These are phyloP conservation scores for Lasioglossum calceatum DNA, from an alignment of 2,888 invertebrate genomes.

Conservation along the genomic window DNA sequence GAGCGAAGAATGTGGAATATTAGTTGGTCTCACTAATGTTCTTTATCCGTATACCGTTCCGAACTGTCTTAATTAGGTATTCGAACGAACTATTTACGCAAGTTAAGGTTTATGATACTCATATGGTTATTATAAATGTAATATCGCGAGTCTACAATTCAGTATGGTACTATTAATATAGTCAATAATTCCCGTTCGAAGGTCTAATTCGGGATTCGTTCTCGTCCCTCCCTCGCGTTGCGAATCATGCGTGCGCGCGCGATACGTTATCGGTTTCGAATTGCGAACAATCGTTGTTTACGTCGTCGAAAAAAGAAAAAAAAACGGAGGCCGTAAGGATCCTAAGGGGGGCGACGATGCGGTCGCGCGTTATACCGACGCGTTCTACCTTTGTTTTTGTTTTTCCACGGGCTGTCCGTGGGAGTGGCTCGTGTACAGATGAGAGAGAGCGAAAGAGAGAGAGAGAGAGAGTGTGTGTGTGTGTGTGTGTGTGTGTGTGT, in stretches of 20 bases:
- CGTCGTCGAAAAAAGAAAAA: background rate
- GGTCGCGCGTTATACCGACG: background rate
- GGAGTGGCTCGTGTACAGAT: background rate
- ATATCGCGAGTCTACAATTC: constrained; percentile 69
- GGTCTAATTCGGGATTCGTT: constrained; percentile 64
- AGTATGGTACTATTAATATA: constrained; percentile 73
- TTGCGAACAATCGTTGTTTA: constrained; percentile 10
- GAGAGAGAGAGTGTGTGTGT: too few species aligned
- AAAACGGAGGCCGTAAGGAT: background rate
- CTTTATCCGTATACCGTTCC: constrained; percentile 79
- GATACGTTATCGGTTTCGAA: background rate
- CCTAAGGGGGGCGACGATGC: background rate
- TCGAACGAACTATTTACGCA: constrained; percentile 74
- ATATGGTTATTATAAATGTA: constrained; percentile 72
- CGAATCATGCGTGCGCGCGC: background rate
- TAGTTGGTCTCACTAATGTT: constrained; percentile 75
- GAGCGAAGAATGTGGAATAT: constrained; percentile 51
- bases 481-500: too few species aligned
- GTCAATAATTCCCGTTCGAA: constrained; percentile 69
- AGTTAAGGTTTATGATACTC: constrained; percentile 75
- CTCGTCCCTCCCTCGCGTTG: constrained; percentile 26
- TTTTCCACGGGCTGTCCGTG: background rate
- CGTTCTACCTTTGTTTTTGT: constrained; percentile 12
- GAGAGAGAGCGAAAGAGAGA: background rate
- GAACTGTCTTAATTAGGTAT: constrained; percentile 78